These are phyloP conservation scores for Alcedo atthis DNA, from an alignment of 2,797 vertebrate genomes.

Conservation along the genomic window DNA sequence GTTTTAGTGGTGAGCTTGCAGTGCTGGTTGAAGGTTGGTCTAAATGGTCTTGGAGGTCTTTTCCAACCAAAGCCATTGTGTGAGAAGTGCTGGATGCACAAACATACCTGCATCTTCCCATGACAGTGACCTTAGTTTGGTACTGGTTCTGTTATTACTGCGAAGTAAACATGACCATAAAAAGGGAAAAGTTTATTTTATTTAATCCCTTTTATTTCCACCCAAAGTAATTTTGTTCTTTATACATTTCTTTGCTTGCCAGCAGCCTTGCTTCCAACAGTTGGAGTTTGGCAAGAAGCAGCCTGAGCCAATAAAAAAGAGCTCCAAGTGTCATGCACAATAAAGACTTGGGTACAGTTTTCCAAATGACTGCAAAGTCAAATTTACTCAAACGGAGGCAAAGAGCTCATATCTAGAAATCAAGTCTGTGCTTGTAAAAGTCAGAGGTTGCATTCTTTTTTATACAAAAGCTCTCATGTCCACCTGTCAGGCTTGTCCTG, in stretches of 20 bases:
- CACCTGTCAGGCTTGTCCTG: neutral
- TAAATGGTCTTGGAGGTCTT: too few species aligned
- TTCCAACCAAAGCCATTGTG: too few species aligned
- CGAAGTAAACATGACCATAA: neutral
- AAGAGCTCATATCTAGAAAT: conserved; percentile 24
- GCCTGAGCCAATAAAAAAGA: conserved; percentile 11
- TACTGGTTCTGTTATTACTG: neutral
- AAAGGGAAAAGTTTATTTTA: neutral
- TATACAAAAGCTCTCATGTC: neutral
- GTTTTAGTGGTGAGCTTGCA: too few species aligned
- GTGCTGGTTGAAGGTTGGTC: too few species aligned
- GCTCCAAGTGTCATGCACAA: neutral
- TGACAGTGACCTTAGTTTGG: neutral
- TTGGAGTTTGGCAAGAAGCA: conserved; percentile 23
- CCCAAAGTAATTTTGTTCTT: neutral
- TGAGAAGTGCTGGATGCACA: neutral
- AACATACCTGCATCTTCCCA: neutral
- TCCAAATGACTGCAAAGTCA: conserved; percentile 11
- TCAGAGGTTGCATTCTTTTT: conserved; percentile 29
- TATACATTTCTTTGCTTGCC: neutral
- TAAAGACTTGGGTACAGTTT: neutral
- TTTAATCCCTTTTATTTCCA: neutral
- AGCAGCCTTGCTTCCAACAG: neutral
- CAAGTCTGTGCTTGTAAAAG: conserved; percentile 42
- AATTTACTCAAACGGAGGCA: conserved; percentile 25